Conservation (phyloP, 2,797 vertebrate genomes). For the Tragelaphus oryx region DNA sequence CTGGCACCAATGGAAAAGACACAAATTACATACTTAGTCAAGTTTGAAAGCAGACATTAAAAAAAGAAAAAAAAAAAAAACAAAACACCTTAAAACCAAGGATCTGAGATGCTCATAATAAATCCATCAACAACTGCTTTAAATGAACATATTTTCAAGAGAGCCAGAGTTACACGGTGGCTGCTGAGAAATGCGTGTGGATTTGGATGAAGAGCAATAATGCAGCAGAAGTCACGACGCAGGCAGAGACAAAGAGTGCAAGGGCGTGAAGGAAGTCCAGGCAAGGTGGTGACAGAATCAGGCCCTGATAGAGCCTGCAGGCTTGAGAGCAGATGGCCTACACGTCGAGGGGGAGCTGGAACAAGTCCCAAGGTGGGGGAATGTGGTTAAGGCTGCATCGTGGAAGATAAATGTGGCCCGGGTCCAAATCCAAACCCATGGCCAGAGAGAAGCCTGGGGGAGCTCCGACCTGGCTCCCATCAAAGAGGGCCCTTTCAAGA, state of each 20-base stretch:
- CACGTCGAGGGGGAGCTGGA: too few species aligned
- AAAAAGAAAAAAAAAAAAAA: too few species aligned
- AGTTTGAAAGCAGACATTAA: neutral
- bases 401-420: neutral
- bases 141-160: accelerated
- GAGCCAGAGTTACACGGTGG: accelerated
- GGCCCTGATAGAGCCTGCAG: neutral
- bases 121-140: neutral
- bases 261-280: neutral
- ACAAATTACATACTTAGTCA: neutral
- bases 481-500: neutral
- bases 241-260: neutral
- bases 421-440: neutral
- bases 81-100: neutral
- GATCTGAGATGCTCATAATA: neutral
- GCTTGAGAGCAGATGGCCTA: neutral
- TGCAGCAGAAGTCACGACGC: neutral
- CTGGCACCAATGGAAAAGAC: neutral
- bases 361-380: accelerated
- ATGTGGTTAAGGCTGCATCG: accelerated
- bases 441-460: neutral
- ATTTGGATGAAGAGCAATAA: neutral
- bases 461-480: accelerated
- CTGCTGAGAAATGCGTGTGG: neutral
- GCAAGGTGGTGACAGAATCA: too few species aligned